phyloP scores from a whole-genome alignment of 2,797 vertebrate genomes.

The Sebastes baramenuke region DNA sequence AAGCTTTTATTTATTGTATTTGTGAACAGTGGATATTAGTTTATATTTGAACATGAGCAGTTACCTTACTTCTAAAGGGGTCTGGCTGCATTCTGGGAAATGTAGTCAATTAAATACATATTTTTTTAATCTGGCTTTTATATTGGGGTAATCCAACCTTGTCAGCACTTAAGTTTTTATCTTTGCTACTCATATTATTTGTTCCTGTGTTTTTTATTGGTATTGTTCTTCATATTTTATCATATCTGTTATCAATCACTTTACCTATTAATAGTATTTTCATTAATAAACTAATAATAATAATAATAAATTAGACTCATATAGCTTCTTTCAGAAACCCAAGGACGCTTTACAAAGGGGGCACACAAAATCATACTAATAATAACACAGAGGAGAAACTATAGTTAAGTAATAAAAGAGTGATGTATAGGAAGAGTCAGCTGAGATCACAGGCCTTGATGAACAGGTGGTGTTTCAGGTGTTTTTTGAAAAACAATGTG shows the following conservation, averaged over 20 bases:
- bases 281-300: background rate
- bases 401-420: too few relatives aligned
- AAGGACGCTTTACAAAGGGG: too few relatives aligned
- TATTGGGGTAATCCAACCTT: background rate
- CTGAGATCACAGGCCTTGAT: too few relatives aligned
- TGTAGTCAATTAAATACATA: background rate
- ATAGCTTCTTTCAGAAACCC: too few relatives aligned
- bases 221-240: background rate
- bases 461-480: too few relatives aligned
- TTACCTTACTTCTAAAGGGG: background rate
- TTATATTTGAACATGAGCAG: background rate
- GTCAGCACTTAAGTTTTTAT: background rate
- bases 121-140: background rate
- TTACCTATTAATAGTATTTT: background rate
- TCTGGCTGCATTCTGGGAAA: too few relatives aligned
- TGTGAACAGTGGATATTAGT: background rate
- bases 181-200: background rate
- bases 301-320: too few relatives aligned
- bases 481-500: too few relatives aligned
- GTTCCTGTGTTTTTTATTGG: background rate
- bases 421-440: too few relatives aligned
- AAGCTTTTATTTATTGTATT: background rate
- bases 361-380: too few relatives aligned
- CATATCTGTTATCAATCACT: background rate
- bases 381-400: too few relatives aligned